These are phyloP conservation scores for Opisthograptis luteolata DNA, from an alignment of 2,888 invertebrate genomes.

Conservation along the genomic window DNA sequence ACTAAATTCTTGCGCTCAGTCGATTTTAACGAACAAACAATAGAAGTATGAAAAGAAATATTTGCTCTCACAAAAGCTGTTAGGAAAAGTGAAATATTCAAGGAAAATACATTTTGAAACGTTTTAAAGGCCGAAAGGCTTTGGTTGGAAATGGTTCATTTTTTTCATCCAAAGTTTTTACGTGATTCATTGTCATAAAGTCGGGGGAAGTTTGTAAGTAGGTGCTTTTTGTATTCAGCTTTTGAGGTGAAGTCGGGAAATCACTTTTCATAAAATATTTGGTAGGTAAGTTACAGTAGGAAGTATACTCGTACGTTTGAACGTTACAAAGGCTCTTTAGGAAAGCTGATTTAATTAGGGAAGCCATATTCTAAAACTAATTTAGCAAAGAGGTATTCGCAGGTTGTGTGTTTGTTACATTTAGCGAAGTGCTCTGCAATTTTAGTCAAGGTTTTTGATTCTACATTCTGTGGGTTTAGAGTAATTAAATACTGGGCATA, in stretches of 20 bases:
- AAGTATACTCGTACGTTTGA: conserved; percentile 8
- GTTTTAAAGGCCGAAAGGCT: conserved; percentile 19
- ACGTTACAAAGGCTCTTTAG: conserved; percentile 4
- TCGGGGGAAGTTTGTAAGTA: conserved; percentile 35
- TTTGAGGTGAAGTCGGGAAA: conserved; percentile 26
- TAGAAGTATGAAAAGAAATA: conserved; percentile 20
- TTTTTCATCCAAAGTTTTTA: conserved; percentile 38
- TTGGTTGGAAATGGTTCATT: conserved; percentile 5
- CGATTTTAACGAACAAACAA: conserved; percentile 22
- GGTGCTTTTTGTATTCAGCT: conserved; percentile 30
- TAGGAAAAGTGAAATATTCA: conserved; percentile 20
- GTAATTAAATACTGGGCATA: no score
- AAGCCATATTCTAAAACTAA: no score
- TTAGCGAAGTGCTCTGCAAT: no score
- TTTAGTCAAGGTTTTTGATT: no score
- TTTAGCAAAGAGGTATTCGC: no score
- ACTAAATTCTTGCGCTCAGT: conserved; percentile 10
- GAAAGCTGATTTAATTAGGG: no score
- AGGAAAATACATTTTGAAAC: conserved; percentile 32
- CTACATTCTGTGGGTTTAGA: no score
- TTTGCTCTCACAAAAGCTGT: conserved; percentile 15
- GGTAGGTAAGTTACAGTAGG: conserved; percentile 13
- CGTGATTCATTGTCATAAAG: conserved; percentile 32
- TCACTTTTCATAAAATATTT: conserved; percentile 30
- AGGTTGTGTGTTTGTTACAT: no score